phyloP scores from a whole-genome alignment of 2,113 vertebrate genomes.

The Datnioides undecimradiatus region DNA sequence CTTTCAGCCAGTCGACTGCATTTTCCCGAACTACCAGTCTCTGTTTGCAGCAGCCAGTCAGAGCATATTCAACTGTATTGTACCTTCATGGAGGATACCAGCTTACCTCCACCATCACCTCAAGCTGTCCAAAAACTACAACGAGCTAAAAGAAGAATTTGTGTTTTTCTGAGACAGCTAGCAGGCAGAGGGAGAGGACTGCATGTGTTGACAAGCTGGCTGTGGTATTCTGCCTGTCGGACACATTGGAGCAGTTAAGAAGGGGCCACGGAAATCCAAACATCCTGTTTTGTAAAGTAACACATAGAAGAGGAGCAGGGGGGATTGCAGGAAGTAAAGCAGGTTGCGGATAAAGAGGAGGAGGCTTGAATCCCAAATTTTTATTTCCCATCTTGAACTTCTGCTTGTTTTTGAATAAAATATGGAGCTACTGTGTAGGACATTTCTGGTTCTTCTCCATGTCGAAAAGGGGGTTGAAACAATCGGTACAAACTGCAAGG shows the following conservation, averaged over 20 bases:
- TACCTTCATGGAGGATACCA: neutral
- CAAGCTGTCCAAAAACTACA: slow-evolving; percentile 24
- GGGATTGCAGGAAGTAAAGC: neutral
- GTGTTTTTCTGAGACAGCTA: slow-evolving; percentile 24
- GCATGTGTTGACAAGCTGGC: slow-evolving; percentile 29
- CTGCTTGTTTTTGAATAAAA: slow-evolving; percentile 6
- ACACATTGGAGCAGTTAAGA: slow-evolving; percentile 20
- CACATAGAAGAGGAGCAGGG: neutral
- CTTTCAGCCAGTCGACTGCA: neutral
- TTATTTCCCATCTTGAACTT: neutral
- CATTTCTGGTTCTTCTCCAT: neutral
- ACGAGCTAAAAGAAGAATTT: neutral
- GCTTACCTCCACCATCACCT: slow-evolving; percentile 5
- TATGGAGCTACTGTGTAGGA: neutral
- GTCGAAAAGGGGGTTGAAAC: neutral
- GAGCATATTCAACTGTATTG: neutral
- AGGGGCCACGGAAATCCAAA: slow-evolving; percentile 12
- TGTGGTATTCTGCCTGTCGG: slow-evolving; percentile 15
- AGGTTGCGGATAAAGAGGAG: neutral
- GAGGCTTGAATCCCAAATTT: neutral
- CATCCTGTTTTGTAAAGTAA: slow-evolving; percentile 28
- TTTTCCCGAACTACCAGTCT: slow-evolving; percentile 3
- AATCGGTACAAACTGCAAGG: slow-evolving; percentile 6
- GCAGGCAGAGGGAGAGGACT: slow-evolving; percentile 15
- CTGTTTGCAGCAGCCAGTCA: neutral